Base-by-base conservation (phyloP, 2,113 vertebrate genomes). In the Peromyscus polionotus region DNA sequence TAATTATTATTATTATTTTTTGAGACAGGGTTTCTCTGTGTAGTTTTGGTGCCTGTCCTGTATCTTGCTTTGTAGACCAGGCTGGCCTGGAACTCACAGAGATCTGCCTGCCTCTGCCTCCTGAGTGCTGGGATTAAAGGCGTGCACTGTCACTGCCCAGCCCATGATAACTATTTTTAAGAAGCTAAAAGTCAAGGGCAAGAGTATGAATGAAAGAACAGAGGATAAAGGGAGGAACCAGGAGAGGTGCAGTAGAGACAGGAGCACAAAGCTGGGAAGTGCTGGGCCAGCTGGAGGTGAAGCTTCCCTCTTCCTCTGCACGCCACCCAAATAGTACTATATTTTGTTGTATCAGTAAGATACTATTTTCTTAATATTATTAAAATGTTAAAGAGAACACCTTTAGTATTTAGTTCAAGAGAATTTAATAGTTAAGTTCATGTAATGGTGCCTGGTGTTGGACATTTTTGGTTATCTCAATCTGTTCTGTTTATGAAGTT, bases 291-390 rank as follows among this genome's bases (percentile, higher is more conserved):
- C 61, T 28, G 17, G 80, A 75, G 77, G 13, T 45, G 54, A 17
- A 42, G 13, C 54, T 2, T 5, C 12, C 31, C 36, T 22, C 19
- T 73, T 17, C 20, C 36, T 72, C 39, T 31, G 19, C 7, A 63
- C 72, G 31, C 39, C 8, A 20, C 54, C 33, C 88, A 83, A 68
- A 68, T 92, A 79, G 63, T 75, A 28, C 36, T 89, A n/a, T 61
- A 80, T 90, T 96, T 95, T 80, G n/a, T 72, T 88, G 13, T 86
- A n/a, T 19, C 2, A 2, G 95, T 84, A 24, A 84, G 17, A 16
- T 77, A 45, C 72, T n/a, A 83, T 79, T 97, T 96, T 85, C 45
- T 96, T 68, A 92, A 17, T 59, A 54, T 68, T 93, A 73, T 89
- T 88, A 59, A 77, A 88, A 8, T 94, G 2, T 72, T 54, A 61